phyloP scores from a whole-genome alignment of 2,113 vertebrate species.

The Echinops telfairi region DNA sequence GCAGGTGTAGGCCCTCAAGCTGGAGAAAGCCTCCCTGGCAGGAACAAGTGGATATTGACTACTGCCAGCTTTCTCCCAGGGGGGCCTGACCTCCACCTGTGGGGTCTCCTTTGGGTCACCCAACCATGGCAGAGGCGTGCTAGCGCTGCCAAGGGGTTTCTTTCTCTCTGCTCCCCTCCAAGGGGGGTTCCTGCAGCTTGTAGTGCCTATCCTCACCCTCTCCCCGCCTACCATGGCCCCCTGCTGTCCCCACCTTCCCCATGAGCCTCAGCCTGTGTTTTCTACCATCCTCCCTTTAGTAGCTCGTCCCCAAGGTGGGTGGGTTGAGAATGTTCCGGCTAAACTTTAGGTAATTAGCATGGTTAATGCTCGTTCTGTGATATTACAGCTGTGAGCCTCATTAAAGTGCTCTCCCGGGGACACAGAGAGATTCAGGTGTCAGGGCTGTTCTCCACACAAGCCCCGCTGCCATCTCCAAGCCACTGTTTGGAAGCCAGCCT shows the following conservation, averaged over 20 bases:
- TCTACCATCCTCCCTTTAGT: constrained; percentile 48
- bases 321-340: constrained; percentile 83
- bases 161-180: neutral
- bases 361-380: constrained; percentile 86
- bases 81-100: neutral
- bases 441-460: constrained; percentile 72
- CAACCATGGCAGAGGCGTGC: neutral
- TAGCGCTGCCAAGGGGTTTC: neutral
- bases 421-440: constrained; percentile 85
- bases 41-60: neutral
- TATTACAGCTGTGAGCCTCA: constrained; percentile 88
- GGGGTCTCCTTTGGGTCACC: neutral
- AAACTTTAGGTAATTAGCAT: constrained; percentile 89
- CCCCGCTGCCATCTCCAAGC: constrained; percentile 68
- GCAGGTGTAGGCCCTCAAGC: neutral
- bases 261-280: constrained; percentile 55
- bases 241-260: constrained; percentile 11
- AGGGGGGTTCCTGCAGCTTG: neutral
- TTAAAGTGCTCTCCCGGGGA: constrained; percentile 86
- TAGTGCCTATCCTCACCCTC: neutral
- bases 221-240: neutral
- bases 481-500: constrained; percentile 73
- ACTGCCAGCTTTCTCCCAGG: neutral
- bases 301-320: constrained; percentile 77
- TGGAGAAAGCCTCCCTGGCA: neutral